phyloP scores from a whole-genome alignment of 2,888 invertebrate genomes.

The Diplolepis rosae region DNA sequence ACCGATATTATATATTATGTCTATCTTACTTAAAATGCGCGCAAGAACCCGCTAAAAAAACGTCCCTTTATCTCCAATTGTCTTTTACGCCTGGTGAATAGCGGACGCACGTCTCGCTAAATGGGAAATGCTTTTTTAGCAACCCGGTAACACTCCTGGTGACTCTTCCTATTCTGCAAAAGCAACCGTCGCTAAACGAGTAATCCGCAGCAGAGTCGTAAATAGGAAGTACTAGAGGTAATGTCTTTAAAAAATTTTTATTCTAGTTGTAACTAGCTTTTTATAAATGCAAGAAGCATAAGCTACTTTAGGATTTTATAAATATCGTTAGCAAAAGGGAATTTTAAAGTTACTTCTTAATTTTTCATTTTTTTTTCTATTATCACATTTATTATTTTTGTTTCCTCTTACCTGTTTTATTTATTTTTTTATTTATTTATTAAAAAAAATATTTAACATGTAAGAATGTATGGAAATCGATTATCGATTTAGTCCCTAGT shows the following conservation, averaged over 20 bases:
- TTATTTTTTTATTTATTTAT: constrained; percentile 4
- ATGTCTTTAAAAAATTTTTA: constrained; percentile 14
- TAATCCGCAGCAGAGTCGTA: constrained; percentile 30
- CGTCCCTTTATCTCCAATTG: constrained; percentile 56
- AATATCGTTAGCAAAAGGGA: neutral
- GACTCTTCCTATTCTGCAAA: constrained; percentile 46
- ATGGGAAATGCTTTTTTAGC: constrained; percentile 60
- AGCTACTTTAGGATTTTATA: neutral
- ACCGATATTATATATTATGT: constrained; percentile 61
- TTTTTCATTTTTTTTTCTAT: neutral
- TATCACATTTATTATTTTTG: neutral
- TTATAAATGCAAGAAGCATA: neutral
- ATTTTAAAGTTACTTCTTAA: neutral
- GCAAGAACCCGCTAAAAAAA: constrained; percentile 36
- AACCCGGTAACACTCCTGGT: constrained; percentile 58
- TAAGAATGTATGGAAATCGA: neutral
- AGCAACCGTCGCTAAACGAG: constrained; percentile 27
- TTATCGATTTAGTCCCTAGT: constrained; percentile 18
- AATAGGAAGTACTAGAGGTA: constrained; percentile 28
- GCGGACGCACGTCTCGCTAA: constrained; percentile 62
- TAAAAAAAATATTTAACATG: neutral
- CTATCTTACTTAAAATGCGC: constrained; percentile 37
- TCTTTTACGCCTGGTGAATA: constrained; percentile 60
- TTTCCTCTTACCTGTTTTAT: neutral
- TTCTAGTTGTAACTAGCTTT: constrained; percentile 17